Percentiles rank a stretch among this genome's conserved stretches.
phyloP scores from a whole-genome alignment of 2,888 invertebrate genomes.

The Tortricodes alternella region DNA sequence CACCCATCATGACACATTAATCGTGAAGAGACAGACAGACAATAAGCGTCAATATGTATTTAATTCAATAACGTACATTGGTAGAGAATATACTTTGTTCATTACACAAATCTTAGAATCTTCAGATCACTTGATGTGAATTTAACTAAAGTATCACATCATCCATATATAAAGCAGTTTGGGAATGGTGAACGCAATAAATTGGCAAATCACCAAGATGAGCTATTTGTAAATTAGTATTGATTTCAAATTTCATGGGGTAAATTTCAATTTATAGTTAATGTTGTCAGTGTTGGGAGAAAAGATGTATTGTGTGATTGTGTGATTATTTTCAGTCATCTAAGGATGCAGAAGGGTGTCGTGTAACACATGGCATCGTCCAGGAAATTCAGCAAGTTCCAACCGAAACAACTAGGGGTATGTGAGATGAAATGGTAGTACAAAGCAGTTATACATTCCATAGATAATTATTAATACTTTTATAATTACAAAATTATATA shows the following conservation, averaged over 20 bases:
- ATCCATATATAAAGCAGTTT: background rate
- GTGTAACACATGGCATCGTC: conserved; percentile 40
- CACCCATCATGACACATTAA: conserved; percentile 14
- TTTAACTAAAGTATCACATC: background rate
- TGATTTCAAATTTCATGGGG: no score
- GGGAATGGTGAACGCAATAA: background rate
- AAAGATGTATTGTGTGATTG: no score
- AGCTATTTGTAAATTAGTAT: no score
- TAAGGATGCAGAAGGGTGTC: conserved; percentile 7
- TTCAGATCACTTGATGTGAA: no score
- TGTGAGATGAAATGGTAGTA: conserved; percentile 58
- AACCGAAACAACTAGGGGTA: conserved; percentile 49
- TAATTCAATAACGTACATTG: no score
- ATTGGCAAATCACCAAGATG: no score
- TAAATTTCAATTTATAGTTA: no score
- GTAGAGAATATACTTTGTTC: no score
- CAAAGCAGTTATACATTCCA: conserved; percentile 71
- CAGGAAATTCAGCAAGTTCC: conserved; percentile 69
- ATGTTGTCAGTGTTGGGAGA: no score
- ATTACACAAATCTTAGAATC: no score
- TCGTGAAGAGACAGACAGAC: background rate
- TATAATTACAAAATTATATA: conserved; percentile 31
- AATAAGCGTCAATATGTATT: no score
- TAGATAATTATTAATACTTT: conserved; percentile 35
- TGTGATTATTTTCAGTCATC: conserved; percentile 1